Conservation (phyloP, 2,113 vertebrate genomes). For the Bostrychus sinensis region DNA sequence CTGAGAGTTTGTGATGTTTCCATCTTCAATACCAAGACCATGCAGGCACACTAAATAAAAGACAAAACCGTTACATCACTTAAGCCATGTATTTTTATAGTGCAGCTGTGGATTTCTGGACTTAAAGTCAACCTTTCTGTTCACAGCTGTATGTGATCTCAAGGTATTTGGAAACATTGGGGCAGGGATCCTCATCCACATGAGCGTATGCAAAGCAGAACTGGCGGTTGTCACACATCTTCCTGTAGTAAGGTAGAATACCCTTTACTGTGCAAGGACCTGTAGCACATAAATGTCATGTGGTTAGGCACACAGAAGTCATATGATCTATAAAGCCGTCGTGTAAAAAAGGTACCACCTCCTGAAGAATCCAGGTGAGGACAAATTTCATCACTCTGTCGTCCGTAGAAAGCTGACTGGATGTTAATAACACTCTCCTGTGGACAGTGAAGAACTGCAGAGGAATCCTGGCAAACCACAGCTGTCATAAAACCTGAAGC, state of each 20-base stretch:
- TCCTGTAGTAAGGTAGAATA: constrained; percentile 57
- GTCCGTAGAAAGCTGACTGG: constrained; percentile 79
- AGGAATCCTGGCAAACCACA: constrained; percentile 69
- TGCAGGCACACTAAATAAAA: constrained; percentile 79
- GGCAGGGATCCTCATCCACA: constrained; percentile 71
- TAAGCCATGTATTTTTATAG: no score
- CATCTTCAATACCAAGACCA: constrained; percentile 77
- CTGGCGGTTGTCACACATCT: constrained; percentile 71
- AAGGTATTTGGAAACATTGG: constrained; percentile 75
- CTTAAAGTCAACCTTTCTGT: constrained; percentile 68
- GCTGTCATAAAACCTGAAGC: constrained; percentile 72
- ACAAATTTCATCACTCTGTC: constrained; percentile 68
- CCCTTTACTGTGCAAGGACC: constrained; percentile 70
- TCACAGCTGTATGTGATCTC: constrained; percentile 80
- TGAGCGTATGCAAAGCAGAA: constrained; percentile 68
- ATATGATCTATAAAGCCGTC: no score
- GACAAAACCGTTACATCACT: neutral
- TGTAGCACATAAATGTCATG: constrained; percentile 14
- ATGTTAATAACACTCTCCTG: constrained; percentile 77
- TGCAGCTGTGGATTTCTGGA: neutral
- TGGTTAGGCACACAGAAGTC: neutral
- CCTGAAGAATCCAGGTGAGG: constrained; percentile 46
- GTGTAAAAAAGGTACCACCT: constrained; percentile 28
- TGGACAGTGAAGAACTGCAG: constrained; percentile 74
- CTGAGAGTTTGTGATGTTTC: constrained; percentile 68